Evolutionary conservation across 1,140 invertebrate genomes (phyloP).

Genomic region (Leptinotarsa undecemlineata): DNA sequence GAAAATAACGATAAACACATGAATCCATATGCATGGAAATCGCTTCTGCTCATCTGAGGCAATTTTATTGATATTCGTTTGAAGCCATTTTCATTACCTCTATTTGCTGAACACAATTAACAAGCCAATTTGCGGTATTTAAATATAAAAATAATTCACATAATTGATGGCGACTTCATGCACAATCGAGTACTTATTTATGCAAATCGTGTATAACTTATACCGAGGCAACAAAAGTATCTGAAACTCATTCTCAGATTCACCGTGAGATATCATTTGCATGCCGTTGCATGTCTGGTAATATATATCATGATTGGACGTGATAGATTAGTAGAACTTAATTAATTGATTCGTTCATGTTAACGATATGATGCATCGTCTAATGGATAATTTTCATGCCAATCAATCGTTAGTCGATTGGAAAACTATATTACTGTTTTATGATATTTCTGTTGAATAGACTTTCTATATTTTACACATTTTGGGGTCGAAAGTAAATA

Average conservation of each 20-base stretch:
- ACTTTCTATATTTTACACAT: too few species aligned
- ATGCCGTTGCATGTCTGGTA: background rate
- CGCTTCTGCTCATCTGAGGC: too few species aligned
- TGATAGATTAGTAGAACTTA: background rate
- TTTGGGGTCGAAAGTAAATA: too few species aligned
- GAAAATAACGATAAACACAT: too few species aligned
- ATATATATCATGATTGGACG: background rate
- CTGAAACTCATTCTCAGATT: background rate
- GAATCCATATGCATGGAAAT: too few species aligned
- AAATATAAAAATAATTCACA: background rate
- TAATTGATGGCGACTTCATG: background rate
- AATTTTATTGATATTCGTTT: background rate
- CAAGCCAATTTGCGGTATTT: background rate
- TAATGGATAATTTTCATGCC: background rate
- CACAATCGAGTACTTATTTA: slow-evolving; percentile 2
- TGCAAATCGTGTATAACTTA: background rate
- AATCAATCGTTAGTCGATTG: too few species aligned
- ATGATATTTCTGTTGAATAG: too few species aligned
- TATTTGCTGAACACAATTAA: background rate
- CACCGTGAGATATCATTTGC: background rate
- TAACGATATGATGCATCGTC: background rate
- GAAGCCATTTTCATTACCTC: background rate
- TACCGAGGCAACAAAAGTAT: background rate
- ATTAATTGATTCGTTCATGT: background rate
- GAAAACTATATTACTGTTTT: too few species aligned